A percentile compares a stretch with the other conserved stretches of the same genome.
phyloP scores from a whole-genome alignment of 2,888 invertebrate genomes.

The Eupelmus urozonus region DNA sequence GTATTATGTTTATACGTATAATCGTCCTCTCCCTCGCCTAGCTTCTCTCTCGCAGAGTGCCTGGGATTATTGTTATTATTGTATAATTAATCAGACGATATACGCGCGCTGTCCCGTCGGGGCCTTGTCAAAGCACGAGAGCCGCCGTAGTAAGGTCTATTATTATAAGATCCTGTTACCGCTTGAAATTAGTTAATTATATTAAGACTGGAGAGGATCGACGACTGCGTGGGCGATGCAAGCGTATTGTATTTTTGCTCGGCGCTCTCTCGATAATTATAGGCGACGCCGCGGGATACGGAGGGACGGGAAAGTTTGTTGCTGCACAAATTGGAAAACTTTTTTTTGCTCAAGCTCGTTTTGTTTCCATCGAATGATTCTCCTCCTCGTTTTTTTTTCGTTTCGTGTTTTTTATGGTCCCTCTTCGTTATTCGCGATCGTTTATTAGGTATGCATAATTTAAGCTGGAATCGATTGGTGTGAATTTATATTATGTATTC shows the following conservation, averaged over 20 bases:
- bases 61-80: conserved; percentile 57
- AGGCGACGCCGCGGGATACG: background rate
- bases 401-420: conserved; percentile 2
- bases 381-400: background rate
- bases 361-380: background rate
- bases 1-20: conserved; percentile 30
- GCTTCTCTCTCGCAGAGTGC: background rate
- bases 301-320: background rate
- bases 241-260: background rate
- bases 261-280: background rate
- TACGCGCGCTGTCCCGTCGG: conserved; percentile 18
- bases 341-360: background rate
- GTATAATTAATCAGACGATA: conserved; percentile 57
- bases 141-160: conserved; percentile 1
- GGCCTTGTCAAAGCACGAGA: conserved; percentile 37
- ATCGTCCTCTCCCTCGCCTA: background rate
- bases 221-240: conserved; percentile 20
- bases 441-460: conserved; percentile 27
- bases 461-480: conserved; percentile 11
- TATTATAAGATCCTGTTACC: conserved; percentile 57
- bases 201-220: conserved; percentile 23
- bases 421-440: conserved; percentile 46
- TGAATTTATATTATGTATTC: background rate
- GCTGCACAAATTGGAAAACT: conserved; percentile 28
- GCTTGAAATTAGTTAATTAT: conserved; percentile 56